Conservation (phyloP, 1,140 invertebrate genomes). For the Muscidifurax raptorellus region DNA sequence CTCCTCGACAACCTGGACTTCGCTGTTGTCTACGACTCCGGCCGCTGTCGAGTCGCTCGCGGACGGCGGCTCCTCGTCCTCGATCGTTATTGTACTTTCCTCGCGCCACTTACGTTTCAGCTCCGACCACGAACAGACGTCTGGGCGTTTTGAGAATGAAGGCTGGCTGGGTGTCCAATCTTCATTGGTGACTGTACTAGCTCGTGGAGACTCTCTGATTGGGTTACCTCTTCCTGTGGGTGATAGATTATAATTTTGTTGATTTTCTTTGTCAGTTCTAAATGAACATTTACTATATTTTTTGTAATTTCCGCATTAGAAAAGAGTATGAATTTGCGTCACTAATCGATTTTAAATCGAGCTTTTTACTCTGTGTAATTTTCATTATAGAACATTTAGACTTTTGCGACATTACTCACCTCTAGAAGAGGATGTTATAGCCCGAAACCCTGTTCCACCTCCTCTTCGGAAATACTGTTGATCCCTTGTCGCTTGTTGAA, state of each 20-base stretch:
- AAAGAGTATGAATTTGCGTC: too few species aligned
- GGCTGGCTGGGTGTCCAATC: slow-evolving; percentile 55
- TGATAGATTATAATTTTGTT: neutral
- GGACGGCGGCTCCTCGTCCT: slow-evolving; percentile 66
- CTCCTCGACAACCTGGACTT: slow-evolving; percentile 66
- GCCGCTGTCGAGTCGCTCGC: neutral
- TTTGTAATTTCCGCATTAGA: neutral
- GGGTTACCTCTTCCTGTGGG: slow-evolving; percentile 11
- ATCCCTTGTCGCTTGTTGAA: neutral
- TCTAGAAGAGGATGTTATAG: neutral
- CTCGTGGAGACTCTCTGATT: neutral
- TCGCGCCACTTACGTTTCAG: slow-evolving; percentile 71
- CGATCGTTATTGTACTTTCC: slow-evolving; percentile 71
- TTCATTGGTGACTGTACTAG: neutral
- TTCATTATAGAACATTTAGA: neutral
- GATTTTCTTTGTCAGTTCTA: too few species aligned
- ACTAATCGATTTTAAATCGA: too few species aligned
- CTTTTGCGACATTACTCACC: neutral
- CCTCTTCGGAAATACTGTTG: slow-evolving; percentile 40
- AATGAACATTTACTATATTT: too few species aligned
- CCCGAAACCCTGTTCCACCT: neutral
- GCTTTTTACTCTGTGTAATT: too few species aligned
- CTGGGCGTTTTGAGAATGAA: slow-evolving; percentile 62
- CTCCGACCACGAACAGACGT: slow-evolving; percentile 66
- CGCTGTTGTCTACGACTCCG: slow-evolving; percentile 60